Conservation (phyloP, 2,113 vertebrate genomes). For the Glaucomys volans region DNA sequence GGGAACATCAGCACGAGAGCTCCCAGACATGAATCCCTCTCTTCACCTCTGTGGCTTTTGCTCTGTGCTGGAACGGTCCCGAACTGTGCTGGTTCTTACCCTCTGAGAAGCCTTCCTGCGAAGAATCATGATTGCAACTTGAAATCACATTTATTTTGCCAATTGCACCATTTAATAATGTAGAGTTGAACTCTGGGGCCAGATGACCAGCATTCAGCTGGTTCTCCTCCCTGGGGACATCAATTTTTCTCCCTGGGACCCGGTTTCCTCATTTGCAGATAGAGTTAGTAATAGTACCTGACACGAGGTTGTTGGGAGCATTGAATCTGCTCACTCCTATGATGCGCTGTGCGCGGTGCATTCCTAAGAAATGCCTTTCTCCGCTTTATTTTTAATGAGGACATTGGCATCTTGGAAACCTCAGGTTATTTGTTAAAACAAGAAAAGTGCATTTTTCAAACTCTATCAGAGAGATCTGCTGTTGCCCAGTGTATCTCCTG, state of each 20-base stretch:
- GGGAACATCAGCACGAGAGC: neutral
- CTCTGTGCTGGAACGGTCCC: too few species aligned
- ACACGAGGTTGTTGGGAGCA: neutral
- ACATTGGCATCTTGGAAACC: constrained; percentile 39
- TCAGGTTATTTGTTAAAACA: constrained; percentile 44
- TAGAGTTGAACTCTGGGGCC: neutral
- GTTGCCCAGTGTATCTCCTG: neutral
- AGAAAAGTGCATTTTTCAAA: neutral
- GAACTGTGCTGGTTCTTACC: too few species aligned
- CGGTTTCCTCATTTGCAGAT: neutral
- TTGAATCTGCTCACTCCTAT: neutral
- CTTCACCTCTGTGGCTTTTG: neutral
- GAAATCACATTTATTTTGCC: constrained; percentile 16
- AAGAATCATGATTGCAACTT: neutral
- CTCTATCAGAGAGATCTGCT: neutral
- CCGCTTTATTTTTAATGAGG: constrained; percentile 60
- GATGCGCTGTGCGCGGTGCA: neutral
- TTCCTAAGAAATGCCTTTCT: constrained; percentile 33
- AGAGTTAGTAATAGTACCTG: neutral
- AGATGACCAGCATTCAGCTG: neutral
- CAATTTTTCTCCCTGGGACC: neutral
- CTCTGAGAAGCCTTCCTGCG: neutral
- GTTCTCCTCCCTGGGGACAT: neutral
- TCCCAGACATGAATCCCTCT: neutral
- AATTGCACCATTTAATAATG: neutral